phyloP scores from a whole-genome alignment of 2,113 vertebrate genomes.

The Rhagologus leucostigma region DNA sequence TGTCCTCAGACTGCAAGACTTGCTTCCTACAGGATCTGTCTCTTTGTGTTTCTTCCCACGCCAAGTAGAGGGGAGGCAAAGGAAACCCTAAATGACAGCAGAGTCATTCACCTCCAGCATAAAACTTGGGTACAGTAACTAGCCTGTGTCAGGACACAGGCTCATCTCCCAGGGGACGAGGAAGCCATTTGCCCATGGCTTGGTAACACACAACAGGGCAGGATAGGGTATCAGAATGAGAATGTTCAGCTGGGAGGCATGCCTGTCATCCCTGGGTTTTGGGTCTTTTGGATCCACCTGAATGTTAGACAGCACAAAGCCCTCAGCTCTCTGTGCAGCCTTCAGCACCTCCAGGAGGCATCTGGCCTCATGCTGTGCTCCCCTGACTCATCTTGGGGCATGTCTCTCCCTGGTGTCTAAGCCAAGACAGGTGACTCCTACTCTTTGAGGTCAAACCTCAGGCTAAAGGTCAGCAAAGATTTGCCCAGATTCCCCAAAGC shows the following conservation, averaged over 20 bases:
- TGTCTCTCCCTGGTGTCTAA: fast-evolving
- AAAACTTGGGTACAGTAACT: not conserved
- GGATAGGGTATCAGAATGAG: fast-evolving
- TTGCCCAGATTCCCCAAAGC: not conserved
- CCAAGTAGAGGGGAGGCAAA: not conserved
- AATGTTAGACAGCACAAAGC: not conserved
- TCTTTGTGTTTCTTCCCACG: not conserved
- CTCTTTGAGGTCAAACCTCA: not conserved
- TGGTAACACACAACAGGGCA: not conserved
- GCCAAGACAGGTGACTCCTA: not conserved
- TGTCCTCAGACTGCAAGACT: not conserved
- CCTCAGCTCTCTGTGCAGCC: not conserved
- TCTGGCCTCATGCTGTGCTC: fast-evolving
- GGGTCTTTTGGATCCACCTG: not conserved
- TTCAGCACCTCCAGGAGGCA: not conserved
- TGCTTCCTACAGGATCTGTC: not conserved
- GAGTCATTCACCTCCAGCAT: not conserved
- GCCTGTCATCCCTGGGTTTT: not conserved
- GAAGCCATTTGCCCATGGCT: not conserved
- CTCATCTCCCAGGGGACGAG: not conserved
- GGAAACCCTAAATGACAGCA: not conserved
- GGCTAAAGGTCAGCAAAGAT: not conserved
- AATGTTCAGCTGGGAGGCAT: not conserved
- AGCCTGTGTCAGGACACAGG: not conserved
- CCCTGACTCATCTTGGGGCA: not conserved